Evolutionary conservation across 1,140 invertebrate genomes (phyloP), one percentile per base, ranked within the genome.

Genomic region (Diorhabda carinulata): DNA sequence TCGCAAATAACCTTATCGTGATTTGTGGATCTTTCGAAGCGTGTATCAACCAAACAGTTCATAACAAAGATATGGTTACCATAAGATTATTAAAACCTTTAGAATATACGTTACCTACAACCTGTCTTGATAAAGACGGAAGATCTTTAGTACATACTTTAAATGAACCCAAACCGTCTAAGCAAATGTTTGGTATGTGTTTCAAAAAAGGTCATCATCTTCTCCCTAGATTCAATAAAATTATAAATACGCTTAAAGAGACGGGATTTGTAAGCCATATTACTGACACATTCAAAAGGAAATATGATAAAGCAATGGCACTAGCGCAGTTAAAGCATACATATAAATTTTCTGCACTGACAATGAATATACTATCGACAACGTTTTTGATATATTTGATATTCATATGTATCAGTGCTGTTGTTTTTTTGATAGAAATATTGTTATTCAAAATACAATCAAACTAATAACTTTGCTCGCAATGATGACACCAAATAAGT

Each of bases 161-260:
- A 6, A 52, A 52, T 52, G 25, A 25, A 25, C 25, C 25, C 25
- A 25, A 25, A 25, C 25, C 25, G 0, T 25, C 25, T 25, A 25
- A 25, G 25, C 25, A 25, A 25, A 52, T 4, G 47, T 52, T 52
- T 52, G 47, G n/a, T 8, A 8, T 8, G 6, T n/a, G n/a, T 52
- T 52, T 52, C n/a, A 52, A 52, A n/a, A 52, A 52, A 52, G n/a
- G 47, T 52, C 47, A 52, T 52, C 47, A 52, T 52, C n/a, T 52
- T 8, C n/a, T 8, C 4, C 6, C 6, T 52, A 52, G 6, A 4
- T 52, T 52, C n/a, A 52, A 52, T 52, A 52, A 6, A 8, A 52
- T 2, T 3, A 6, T 3, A 6, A 52, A 8, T 6, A 52, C 6
- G 6, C 47, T 52, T 52, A 52, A 52, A 52, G 47, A 52, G 6